Evolutionary conservation across 2,113 vertebrate genomes (phyloP), one percentile per base, ranked within the genome.

Genomic region (Mesoclemmys tuberculata): DNA sequence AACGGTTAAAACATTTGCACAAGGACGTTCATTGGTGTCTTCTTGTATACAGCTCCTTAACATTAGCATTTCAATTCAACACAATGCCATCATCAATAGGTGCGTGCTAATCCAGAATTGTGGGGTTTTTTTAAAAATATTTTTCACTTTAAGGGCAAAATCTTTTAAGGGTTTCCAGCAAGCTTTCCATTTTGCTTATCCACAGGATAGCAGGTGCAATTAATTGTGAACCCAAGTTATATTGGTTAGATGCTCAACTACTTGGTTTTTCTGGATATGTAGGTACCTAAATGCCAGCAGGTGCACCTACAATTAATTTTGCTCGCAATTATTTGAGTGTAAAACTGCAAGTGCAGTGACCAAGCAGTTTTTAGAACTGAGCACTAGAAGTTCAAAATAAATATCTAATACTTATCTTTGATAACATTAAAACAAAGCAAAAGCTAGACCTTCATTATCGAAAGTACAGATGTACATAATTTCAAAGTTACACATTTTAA

Each of bases 31-130:
- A 91, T 56, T 19, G 82, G 56, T 29, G 90, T 31, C 13, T 77
- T 26, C 21, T 83, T 55, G 79, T 21, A 55, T 38, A 6, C 14
- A 78, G 35, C 27, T 58, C 54, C 90, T 92, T 27, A 94, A 92
- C 41, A 82, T 75, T 79, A 78, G 41, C 56, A 88, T 38, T 82
- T 89, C 2, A 1, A 22, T 55, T 84, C 26, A 54, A 81, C 31
- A 11, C 26, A 8, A 49, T 51, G 56, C 55, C 52, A 49, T 80
- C 31, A 4, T 38, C 6, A 2, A 27, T 22, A 49, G 80, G 27
- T 55, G 55, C 8, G 64, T 18, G 14, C 68, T 38, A 58, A 13
- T 12, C 38, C 18, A 11, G 41, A 78, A 44, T 19, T 35, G 10
- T 24, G 31, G n/a, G n/a, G n/a, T n/a, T n/a, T 44, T 21, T 81